Percentiles rank a stretch among this genome's conserved stretches.
Evolutionary conservation across 2,888 invertebrate species (phyloP).

Genomic region (Lymantria monacha): DNA sequence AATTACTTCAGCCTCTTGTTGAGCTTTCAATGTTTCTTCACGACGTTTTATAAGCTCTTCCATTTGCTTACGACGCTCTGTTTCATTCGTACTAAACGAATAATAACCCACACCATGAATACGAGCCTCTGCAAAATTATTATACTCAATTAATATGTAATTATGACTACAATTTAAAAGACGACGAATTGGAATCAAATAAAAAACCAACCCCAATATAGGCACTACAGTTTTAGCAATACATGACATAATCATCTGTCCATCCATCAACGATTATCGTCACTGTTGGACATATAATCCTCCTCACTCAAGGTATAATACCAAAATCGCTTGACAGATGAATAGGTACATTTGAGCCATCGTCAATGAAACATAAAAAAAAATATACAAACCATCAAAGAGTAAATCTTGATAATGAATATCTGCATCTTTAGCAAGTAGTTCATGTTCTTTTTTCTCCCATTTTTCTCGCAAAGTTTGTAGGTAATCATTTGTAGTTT

Average conservation of each 20-base stretch:
- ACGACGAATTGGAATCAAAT: too few relatives aligned
- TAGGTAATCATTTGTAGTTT: conserved; percentile 70
- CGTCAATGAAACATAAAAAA: too few relatives aligned
- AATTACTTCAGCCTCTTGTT: conserved; percentile 83
- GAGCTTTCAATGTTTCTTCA: conserved; percentile 86
- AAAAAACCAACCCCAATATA: too few relatives aligned
- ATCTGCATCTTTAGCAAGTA: conserved; percentile 85
- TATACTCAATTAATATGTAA: too few relatives aligned
- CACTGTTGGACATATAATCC: too few relatives aligned
- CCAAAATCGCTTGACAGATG: too few relatives aligned
- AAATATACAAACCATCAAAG: conserved; percentile 85
- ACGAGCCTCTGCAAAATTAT: conserved; percentile 87
- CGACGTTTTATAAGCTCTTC: conserved; percentile 87
- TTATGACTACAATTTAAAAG: too few relatives aligned
- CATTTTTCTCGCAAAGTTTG: conserved; percentile 91
- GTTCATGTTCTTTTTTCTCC: conserved; percentile 91
- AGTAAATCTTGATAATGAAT: conserved; percentile 96
- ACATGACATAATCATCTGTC: too few relatives aligned
- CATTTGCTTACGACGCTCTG: conserved; percentile 90
- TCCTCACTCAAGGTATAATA: too few relatives aligned
- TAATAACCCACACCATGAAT: conserved; percentile 96
- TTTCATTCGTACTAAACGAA: conserved; percentile 93
- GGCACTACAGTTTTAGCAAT: too few relatives aligned
- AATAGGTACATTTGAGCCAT: too few relatives aligned
- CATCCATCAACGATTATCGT: too few relatives aligned